phyloP scores from a whole-genome alignment of 2,797 vertebrate species.

The Peromyscus nudipes region DNA sequence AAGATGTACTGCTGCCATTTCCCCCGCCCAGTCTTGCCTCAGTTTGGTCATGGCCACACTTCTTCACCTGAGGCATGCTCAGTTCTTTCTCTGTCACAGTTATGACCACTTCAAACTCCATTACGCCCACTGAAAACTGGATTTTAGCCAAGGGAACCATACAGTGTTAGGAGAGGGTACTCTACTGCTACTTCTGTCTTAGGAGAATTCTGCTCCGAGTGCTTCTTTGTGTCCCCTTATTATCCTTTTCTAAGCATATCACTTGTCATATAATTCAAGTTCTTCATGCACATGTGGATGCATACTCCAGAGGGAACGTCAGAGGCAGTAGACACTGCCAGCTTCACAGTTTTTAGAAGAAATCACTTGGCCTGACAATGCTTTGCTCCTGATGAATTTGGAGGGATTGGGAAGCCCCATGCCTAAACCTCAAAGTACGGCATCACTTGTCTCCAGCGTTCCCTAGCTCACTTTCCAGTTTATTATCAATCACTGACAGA shows the following conservation, averaged over 20 bases:
- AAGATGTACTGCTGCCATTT: not conserved
- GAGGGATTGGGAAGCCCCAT: not conserved
- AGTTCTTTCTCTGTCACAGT: not conserved
- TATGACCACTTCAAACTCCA: not conserved
- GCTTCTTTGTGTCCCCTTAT: not conserved
- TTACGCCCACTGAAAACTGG: not conserved
- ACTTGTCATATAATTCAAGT: not conserved
- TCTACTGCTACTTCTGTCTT: not conserved
- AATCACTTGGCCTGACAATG: not conserved
- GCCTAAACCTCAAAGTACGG: not conserved
- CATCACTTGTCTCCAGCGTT: not conserved
- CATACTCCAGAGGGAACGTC: not conserved
- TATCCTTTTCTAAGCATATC: conserved; percentile 12
- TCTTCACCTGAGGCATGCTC: not conserved
- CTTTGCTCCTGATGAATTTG: not conserved
- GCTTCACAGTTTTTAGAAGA: conserved; percentile 2
- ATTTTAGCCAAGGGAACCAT: not conserved
- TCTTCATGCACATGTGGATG: not conserved
- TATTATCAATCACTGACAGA: conserved; percentile 86
- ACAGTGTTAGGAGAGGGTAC: not conserved
- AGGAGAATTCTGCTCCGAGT: not conserved
- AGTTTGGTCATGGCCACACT: not conserved
- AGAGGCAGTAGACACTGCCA: not conserved
- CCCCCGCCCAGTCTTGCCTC: not conserved
- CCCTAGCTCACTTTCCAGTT: conserved; percentile 82